A percentile compares a stretch with the other conserved stretches of the same genome.
phyloP scores from a whole-genome alignment of 1,140 invertebrate genomes.

The Geopemphigus sp. region DNA sequence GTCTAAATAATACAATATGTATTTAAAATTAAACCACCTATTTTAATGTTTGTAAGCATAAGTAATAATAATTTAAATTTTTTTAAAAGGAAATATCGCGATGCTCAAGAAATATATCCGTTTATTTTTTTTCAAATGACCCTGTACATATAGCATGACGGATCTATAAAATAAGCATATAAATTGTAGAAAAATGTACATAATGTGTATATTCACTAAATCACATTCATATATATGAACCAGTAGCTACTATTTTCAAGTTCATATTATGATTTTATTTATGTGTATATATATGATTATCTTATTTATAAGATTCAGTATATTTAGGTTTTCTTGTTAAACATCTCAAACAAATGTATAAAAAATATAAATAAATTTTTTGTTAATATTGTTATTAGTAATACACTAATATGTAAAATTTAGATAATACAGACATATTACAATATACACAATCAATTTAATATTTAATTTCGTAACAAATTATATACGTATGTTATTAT shows the following conservation, averaged over 20 bases:
- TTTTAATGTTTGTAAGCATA: neutral
- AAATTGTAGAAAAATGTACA: neutral
- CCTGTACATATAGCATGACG: conserved; percentile 20
- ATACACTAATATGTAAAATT: too few species aligned
- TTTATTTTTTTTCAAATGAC: conserved; percentile 1
- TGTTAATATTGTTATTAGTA: neutral
- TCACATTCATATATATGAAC: neutral
- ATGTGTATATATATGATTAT: neutral
- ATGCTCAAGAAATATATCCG: neutral
- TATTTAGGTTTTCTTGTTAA: neutral
- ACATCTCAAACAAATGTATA: neutral
- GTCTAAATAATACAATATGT: neutral
- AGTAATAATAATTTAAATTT: neutral
- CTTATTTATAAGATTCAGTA: neutral
- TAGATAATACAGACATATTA: too few species aligned
- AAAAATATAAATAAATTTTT: neutral
- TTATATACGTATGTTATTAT: neutral
- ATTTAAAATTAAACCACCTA: neutral
- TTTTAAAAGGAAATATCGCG: neutral
- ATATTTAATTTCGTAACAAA: neutral
- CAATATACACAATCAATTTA: neutral
- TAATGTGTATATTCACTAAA: neutral
- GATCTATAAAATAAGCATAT: conserved; percentile 24
- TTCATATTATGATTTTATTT: neutral
- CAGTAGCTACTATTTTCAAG: neutral